Evolutionary conservation across 2,888 invertebrate species (phyloP).

Genomic region (Scaptomyza flava): DNA sequence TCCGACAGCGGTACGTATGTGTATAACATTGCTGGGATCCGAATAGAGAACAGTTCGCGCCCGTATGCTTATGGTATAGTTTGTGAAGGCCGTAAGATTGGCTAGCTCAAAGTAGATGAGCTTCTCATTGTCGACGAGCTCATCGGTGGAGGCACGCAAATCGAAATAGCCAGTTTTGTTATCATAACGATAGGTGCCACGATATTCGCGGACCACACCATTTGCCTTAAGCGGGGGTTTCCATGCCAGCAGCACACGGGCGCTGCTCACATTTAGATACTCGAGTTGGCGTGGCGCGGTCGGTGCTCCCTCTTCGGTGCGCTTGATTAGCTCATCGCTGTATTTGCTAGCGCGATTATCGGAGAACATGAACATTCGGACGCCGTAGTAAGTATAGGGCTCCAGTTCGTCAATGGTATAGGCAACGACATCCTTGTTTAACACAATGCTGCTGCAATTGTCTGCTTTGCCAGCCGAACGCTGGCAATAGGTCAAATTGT

Average conservation of each 20-base stretch:
- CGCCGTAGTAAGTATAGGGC: constrained; percentile 91
- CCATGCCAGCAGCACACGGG: constrained; percentile 83
- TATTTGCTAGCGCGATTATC: constrained; percentile 86
- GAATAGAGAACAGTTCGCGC: constrained; percentile 91
- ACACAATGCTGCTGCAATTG: constrained; percentile 59
- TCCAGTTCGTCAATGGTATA: constrained; percentile 87
- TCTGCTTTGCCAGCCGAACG: constrained; percentile 53
- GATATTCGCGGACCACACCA: constrained; percentile 86
- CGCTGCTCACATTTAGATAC: constrained; percentile 34
- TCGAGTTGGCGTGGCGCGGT: constrained; percentile 84
- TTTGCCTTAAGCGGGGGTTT: constrained; percentile 89
- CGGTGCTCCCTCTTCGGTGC: constrained; percentile 90
- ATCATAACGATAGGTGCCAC: constrained; percentile 31
- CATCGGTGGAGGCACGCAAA: constrained; percentile 33
- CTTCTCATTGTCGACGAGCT: constrained; percentile 57
- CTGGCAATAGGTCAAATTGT: constrained; percentile 90
- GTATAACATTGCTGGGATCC: constrained; percentile 85
- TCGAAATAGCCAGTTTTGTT: constrained; percentile 42
- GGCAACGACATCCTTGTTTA: constrained; percentile 67
- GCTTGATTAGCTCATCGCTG: constrained; percentile 87
- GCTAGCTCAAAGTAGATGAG: constrained; percentile 67
- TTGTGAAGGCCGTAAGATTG: constrained; percentile 86
- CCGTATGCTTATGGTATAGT: constrained; percentile 89
- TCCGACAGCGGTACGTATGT: constrained; percentile 87
- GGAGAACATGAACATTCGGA: constrained; percentile 88